Base-by-base conservation (phyloP, 2,888 invertebrate genomes). In the Candidula unifasciata region DNA sequence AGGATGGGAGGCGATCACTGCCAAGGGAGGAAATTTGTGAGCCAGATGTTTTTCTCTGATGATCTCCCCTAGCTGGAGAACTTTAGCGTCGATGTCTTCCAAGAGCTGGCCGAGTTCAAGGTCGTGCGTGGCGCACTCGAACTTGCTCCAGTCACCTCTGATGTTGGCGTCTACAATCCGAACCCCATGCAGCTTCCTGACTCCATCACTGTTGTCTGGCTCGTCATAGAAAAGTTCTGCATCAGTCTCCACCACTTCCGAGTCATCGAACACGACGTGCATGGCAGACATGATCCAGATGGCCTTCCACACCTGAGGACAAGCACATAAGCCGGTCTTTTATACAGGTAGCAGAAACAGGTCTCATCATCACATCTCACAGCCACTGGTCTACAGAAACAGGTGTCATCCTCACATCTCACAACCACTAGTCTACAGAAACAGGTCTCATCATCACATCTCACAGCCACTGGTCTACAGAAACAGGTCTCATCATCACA, bases 61-160 rank as follows among this genome's bases (percentile, higher is more conserved):
- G 16, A 52, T 57, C 57, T 27, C 18, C 18, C 77, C 77, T 24
- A 77, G 77, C 18, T 57, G 18, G n/a, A 77, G 0, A 27, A 77
- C 33, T 44, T 44, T 30, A 6, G 13, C 21, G 21, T 60, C 57
- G 2, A 60, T 33, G 18, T 60, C 18, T 24, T 77, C 77, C 16
- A 77, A 30, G 3, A 21, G n/a, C n/a, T 13, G 60, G 6, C 57
- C 77, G n/a, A 77, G 35, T 13, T 77, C 77, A 3, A 77, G 60
- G 33, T 77, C 77, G 35, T 77, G 77, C 30, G 77, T 77, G 13
- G 77, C 77, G 33, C 77, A 77, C 30, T 77, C 77, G 30, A 77
- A 77, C 33, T 77, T 77, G 77, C 77, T 57, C 77, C 77, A 77
- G 33, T 77, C 77, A 0, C 77, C 77, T 21, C n/a, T 16, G 35